phyloP scores from a whole-genome alignment of 1,140 invertebrate species.

The Drosophila nigrodunni region DNA sequence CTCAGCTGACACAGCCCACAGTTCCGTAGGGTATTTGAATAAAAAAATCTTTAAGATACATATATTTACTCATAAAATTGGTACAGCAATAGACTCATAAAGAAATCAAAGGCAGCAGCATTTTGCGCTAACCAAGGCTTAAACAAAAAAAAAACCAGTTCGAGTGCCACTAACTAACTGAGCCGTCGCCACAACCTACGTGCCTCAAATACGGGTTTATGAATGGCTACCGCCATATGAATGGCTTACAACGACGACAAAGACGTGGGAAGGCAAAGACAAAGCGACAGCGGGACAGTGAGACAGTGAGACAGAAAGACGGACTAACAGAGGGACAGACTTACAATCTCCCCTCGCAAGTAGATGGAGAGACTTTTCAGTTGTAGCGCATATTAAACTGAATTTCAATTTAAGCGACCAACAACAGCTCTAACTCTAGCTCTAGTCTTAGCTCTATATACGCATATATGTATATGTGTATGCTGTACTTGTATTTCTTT shows the following conservation, averaged over 20 bases:
- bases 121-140: constrained; percentile 34
- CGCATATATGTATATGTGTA: not conserved
- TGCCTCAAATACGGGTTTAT: constrained; percentile 78
- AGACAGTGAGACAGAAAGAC: too few species aligned
- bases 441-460: constrained; percentile 11
- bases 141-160: constrained; percentile 64
- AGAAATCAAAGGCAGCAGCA: constrained; percentile 69
- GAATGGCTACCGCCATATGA: constrained; percentile 75
- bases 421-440: not conserved
- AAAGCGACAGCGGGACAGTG: too few species aligned
- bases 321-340: not conserved
- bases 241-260: constrained; percentile 69
- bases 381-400: constrained; percentile 71
- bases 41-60: constrained; percentile 21
- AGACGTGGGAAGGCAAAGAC: constrained; percentile 53
- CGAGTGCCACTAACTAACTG: constrained; percentile 67
- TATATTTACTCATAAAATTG: constrained; percentile 35
- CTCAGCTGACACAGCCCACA: constrained; percentile 44
- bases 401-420: constrained; percentile 65
- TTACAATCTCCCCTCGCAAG: constrained; percentile 6
- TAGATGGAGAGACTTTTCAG: constrained; percentile 25
- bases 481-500: constrained; percentile 2
- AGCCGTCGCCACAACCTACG: constrained; percentile 69
- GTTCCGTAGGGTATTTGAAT: constrained; percentile 57
- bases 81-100: constrained; percentile 66